Evolutionary conservation across 2,113 vertebrate species (phyloP), one percentile per base, ranked within the genome.

Genomic region (Fulica atra): DNA sequence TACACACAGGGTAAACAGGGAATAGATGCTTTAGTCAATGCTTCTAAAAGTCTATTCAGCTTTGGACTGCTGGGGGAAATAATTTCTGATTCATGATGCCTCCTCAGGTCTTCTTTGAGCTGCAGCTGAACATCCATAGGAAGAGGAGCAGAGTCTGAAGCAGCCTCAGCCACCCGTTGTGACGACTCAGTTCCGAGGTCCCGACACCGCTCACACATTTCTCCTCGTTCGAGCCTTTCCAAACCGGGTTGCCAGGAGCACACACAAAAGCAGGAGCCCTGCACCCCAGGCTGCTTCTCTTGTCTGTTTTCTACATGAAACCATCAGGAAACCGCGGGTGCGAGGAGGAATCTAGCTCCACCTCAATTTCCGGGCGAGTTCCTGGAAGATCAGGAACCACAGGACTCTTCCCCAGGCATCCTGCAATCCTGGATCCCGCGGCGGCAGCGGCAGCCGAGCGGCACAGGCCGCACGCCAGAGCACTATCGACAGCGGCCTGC

Each of bases 401-500:
- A 4, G 0, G 0, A 28, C 19, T 11, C 44, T 6, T 17, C 28
- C 74, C 29, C 18, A 9, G 31, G 25, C 2, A 7, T 3, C 13
- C 50, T 44, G 57, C 46, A 29, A 2, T 4, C 44, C 25, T 3
- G 10, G 23, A 5, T 53, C 24, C 38, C 42, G 4, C 5, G 3
- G 26, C 61, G 5, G 35, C 0, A 4, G 6, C 26, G 14, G 29
- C n/a, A 50, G 56, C 40, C 38, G 3, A 19, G 35, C 21, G 20
- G 44, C 59, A 38, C 23, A 7, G 77, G 53, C 21, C 1, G 6
- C 16, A 16, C 28, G 11, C 11, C 24, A 2, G 1, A 28, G 71
- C 0, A 1, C 15, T 1, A 10, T 2, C 66, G 50, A 8, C 25
- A 11, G 2, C 9, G 0, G 21, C 38, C 14, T 60, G 73, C 23